Percentiles rank a stretch among this genome's conserved stretches.
Conservation (phyloP, 2,888 invertebrate genomes). For the Dermolepida albohirtum region DNA sequence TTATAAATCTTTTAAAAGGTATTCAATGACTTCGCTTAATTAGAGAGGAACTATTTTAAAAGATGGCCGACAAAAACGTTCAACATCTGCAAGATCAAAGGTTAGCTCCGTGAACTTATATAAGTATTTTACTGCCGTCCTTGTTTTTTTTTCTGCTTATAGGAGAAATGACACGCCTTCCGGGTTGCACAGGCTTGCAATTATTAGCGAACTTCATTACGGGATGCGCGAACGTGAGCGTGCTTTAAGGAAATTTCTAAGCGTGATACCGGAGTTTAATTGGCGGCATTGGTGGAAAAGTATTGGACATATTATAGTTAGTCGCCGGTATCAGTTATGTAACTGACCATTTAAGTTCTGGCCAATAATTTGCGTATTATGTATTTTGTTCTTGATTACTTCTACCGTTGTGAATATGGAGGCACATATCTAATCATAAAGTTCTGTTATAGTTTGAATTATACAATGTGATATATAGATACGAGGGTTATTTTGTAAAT, state of each 20-base stretch:
- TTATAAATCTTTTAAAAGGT: conserved; percentile 56
- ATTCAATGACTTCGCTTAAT: conserved; percentile 54
- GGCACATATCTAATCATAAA: conserved; percentile 11
- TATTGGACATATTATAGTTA: conserved; percentile 34
- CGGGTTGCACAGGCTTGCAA: conserved; percentile 49
- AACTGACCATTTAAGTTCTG: conserved; percentile 27
- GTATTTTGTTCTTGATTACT: conserved; percentile 7
- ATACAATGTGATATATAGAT: background rate
- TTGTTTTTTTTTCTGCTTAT: conserved; percentile 41
- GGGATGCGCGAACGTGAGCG: conserved; percentile 44
- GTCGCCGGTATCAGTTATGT: conserved; percentile 21
- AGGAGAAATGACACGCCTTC: conserved; percentile 52
- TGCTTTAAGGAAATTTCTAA: conserved; percentile 42
- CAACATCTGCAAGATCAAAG: conserved; percentile 52
- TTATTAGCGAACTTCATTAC: conserved; percentile 49
- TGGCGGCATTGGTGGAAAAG: conserved; percentile 38
- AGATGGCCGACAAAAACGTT: conserved; percentile 46
- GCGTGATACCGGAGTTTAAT: conserved; percentile 44
- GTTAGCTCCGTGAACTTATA: conserved; percentile 52
- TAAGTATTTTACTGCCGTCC: conserved; percentile 45
- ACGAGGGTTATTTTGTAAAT: background rate
- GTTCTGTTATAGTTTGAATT: conserved; percentile 29
- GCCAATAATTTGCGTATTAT: conserved; percentile 32
- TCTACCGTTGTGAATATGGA: background rate
- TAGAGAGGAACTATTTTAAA: conserved; percentile 51